These are phyloP conservation scores for Dermatemys mawii DNA, from an alignment of 2,113 vertebrate species.

Conservation along the genomic window DNA sequence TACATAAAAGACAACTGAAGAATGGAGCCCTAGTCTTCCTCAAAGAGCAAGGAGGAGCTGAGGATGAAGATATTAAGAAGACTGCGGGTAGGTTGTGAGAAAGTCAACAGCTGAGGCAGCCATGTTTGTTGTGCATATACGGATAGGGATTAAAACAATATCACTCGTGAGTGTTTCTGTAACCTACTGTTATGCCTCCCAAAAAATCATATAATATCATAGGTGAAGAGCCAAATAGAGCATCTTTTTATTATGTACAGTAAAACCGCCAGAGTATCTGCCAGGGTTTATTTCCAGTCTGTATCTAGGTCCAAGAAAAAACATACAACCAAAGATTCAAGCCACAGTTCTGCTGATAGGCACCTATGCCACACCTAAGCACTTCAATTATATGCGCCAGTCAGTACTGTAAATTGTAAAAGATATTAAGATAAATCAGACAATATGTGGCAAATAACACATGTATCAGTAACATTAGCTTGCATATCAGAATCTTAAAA, in stretches of 20 bases:
- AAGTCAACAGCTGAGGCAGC: not conserved
- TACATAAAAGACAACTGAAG: not conserved
- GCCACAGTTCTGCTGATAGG: conserved; percentile 28
- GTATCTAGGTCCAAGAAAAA: conserved; percentile 42
- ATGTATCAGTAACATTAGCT: not conserved
- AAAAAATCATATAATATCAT: conserved; percentile 35
- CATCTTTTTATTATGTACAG: conserved; percentile 22
- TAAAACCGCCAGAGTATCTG: conserved; percentile 47
- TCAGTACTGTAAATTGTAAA: conserved; percentile 40
- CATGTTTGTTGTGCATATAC: not conserved
- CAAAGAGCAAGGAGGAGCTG: not conserved
- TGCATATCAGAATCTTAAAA: conserved; percentile 32
- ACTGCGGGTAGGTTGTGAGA: not conserved
- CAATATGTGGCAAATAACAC: conserved; percentile 30
- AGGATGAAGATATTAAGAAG: not conserved
- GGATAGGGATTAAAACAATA: not conserved
- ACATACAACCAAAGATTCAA: conserved; percentile 32
- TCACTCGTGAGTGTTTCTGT: not conserved
- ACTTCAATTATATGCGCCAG: conserved; percentile 45
- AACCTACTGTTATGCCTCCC: conserved; percentile 4
- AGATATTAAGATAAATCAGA: conserved; percentile 56
- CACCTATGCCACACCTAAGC: conserved; percentile 39
- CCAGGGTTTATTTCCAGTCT: conserved; percentile 59
- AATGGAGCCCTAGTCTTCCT: not conserved
- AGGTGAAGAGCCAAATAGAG: conserved; percentile 15